These are phyloP conservation scores for Ophion costatus DNA, from an alignment of 2,888 invertebrate species.

Conservation along the genomic window DNA sequence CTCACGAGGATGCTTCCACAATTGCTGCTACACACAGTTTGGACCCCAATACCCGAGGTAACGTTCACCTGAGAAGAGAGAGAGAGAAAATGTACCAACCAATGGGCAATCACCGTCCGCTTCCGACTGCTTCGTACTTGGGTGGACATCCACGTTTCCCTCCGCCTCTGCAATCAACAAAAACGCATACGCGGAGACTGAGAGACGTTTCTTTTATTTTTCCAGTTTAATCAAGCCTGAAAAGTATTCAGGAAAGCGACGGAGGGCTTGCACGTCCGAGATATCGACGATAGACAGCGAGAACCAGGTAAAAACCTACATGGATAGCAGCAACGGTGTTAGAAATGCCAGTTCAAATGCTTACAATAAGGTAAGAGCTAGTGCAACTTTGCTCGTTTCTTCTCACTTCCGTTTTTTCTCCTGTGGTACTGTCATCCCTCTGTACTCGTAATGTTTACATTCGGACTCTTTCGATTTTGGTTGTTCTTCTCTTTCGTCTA, in stretches of 20 bases:
- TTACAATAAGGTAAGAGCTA: constrained; percentile 94
- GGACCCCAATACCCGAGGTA: constrained; percentile 99
- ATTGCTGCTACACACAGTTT: constrained; percentile 97
- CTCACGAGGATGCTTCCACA: constrained; percentile 96
- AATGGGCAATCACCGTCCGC: no score
- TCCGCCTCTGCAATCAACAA: no score
- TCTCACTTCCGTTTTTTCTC: constrained; percentile 58
- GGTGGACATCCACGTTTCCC: no score
- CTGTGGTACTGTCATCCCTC: constrained; percentile 39
- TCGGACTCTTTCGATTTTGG: background rate
- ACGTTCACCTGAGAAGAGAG: background rate
- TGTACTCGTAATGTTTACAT: constrained; percentile 6
- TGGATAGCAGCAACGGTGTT: constrained; percentile 94
- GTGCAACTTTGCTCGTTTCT: constrained; percentile 75
- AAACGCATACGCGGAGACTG: background rate
- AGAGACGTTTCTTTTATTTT: constrained; percentile 1
- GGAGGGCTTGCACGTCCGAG: constrained; percentile 83
- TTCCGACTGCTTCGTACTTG: no score
- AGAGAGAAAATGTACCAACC: background rate
- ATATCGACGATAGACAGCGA: constrained; percentile 87
- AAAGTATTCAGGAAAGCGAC: constrained; percentile 88
- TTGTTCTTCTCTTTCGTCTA: no score
- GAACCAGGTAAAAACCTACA: constrained; percentile 98
- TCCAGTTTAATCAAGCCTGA: constrained; percentile 88
- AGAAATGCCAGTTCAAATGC: constrained; percentile 92